Evolutionary conservation across 2,797 vertebrate species (phyloP), one percentile per base, ranked within the genome.

Genomic region (Gymnoscopelus braueri): DNA sequence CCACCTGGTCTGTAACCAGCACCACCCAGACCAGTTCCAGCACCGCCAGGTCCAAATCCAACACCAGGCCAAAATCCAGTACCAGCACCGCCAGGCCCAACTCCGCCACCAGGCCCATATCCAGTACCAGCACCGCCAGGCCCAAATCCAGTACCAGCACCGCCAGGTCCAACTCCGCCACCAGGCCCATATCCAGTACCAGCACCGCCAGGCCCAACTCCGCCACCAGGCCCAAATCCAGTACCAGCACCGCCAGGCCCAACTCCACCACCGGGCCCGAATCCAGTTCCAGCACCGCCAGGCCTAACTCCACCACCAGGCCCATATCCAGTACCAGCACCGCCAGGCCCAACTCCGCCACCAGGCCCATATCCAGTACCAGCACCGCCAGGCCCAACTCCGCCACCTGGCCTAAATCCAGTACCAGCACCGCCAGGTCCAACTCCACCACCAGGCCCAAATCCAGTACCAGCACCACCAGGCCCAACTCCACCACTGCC

Each of bases 401-500:
- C 39, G 50, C 69, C 84, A 67, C 48, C 52, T 69, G 76, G 77
- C 73, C 83, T 73, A 55, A 65, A 87, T 13, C 74, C 71, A 0
- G 77, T 13, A 0, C 81, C 79, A 13, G 60, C 66, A 39, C 69
- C 19, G 19, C 19, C 19, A 19, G 19, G 19, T 1, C 19, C 1
- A 19, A 19, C 19, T 19, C 19, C 19, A 19, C 19, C 19, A 19
- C 19, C 19, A 19, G 19, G 19, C 19, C 19, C 19, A 19, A 19
- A 19, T 19, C 19, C 19, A 19, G 19, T 19, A 19, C 19, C 19
- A 19, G 19, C 19, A 19, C 19, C 74, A 7, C 80, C 78, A 0
- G 84, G 69, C 1, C 65, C 78, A 13, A 77, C 55, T 63, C 68
- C 77, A 60, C 79, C 85, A 67, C 75, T 26, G 51, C 68, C 63